Base-by-base conservation (phyloP, 2,113 vertebrate species). In the Cyprinus carpio region DNA sequence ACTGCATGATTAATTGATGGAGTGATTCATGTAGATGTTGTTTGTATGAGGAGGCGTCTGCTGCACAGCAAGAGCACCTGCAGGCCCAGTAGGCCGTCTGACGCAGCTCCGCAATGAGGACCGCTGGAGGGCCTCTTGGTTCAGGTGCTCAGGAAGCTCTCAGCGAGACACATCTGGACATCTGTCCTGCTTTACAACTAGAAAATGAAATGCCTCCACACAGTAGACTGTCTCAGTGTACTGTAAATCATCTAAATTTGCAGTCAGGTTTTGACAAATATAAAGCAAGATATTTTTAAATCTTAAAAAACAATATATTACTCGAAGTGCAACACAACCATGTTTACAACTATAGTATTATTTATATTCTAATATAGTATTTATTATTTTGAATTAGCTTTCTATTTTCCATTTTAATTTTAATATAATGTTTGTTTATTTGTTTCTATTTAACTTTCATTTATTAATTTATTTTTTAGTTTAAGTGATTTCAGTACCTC, bases 91-190 rank as follows among this genome's bases (percentile, higher is more conserved):
- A 40, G 69, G n/a, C 34, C 23, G 8, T 25, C 56, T 62, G 29
- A 37, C 25, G 49, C 49, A 69, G 81, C 81, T 72, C 81, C 49
- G 6, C 65, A 2, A 12, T 67, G 34, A 62, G 60, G 74, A 54
- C 56, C 31, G 34, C 83, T 56, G 13, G 75, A 77, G 82, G 82
- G 82, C 71, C 69, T 62, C 71, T 25, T 4, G 46, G 20, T 83
- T 49, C 65, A 71, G 49, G 46, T 72, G 81, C 67, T 58, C 81
- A 83, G 54, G 67, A 71, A 75, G 69, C 69, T 60, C 69, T 75
- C 51, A 34, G 51, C 31, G 15, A 40, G 29, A 62, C 12, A 37
- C 29, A 60, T 79, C 40, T n/a, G 29, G 54, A 40, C 76, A 79
- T 79, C 76, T 40, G 31, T 37, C 31, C 75, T 62, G 67, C 49